These are phyloP conservation scores for Malacoctenus gilli DNA, from an alignment of 2,797 vertebrate species.

Conservation along the genomic window DNA sequence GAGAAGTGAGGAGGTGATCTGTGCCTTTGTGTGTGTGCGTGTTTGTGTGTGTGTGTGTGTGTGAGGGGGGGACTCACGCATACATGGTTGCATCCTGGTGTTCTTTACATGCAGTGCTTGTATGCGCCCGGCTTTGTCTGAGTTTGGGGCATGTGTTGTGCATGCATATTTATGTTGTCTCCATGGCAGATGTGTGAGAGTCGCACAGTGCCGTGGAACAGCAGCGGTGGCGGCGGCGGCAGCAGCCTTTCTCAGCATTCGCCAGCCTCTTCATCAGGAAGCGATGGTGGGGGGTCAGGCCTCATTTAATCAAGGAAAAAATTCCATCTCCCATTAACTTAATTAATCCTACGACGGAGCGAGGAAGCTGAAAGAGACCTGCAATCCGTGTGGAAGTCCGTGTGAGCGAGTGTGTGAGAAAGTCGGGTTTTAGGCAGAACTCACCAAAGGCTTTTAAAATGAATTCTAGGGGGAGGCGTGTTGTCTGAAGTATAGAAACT, in stretches of 20 bases:
- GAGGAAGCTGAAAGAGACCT: slow-evolving; percentile 44
- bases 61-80: no score
- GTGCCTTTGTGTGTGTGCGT: slow-evolving; percentile 14
- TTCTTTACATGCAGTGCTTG: background rate
- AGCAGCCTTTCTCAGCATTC: slow-evolving; percentile 51
- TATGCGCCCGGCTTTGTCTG: background rate
- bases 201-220: slow-evolving; percentile 2
- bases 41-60: background rate
- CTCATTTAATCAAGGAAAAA: slow-evolving; percentile 80
- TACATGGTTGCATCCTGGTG: background rate
- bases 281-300: slow-evolving; percentile 64
- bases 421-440: slow-evolving; percentile 18
- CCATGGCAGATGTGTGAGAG: slow-evolving; percentile 10
- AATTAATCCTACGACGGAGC: slow-evolving; percentile 75
- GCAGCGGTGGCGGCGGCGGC: no score
- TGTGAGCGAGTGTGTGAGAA: slow-evolving; percentile 24
- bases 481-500: slow-evolving; percentile 20
- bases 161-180: slow-evolving; percentile 20
- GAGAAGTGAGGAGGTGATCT: slow-evolving; percentile 43
- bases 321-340: slow-evolving; percentile 80
- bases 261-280: slow-evolving; percentile 59
- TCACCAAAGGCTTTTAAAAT: slow-evolving; percentile 32
- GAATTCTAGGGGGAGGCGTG: background rate
- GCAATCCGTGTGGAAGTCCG: slow-evolving; percentile 12
- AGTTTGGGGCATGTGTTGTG: slow-evolving; percentile 1